Evolutionary conservation across 1,140 invertebrate genomes (phyloP).

Genomic region (Eciton burchellii): DNA sequence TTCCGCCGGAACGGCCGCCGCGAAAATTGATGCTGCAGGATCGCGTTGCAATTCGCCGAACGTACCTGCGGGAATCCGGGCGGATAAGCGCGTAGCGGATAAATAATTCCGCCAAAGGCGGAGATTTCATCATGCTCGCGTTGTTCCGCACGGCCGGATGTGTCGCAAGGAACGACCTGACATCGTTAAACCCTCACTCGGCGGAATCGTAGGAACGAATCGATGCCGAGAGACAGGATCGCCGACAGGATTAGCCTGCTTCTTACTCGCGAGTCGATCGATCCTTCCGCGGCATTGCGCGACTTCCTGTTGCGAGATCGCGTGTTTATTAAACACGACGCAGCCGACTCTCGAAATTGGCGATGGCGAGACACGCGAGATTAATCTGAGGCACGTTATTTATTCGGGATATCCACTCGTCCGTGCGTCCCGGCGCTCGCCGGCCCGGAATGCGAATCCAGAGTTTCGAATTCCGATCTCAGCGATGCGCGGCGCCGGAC

Average conservation of each 20-base stretch:
- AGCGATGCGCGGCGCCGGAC: constrained; percentile 52
- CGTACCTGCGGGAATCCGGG: constrained; percentile 21
- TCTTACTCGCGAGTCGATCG: neutral
- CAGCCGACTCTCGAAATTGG: too few species aligned
- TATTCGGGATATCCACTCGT: too few species aligned
- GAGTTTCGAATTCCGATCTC: constrained; percentile 70
- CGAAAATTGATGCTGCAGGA: constrained; percentile 49
- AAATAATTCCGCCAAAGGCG: constrained; percentile 25
- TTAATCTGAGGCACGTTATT: too few species aligned
- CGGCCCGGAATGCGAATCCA: constrained; percentile 14
- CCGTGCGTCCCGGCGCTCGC: constrained; percentile 11
- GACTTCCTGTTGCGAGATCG: neutral
- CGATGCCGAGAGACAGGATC: constrained; percentile 12
- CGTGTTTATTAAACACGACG: too few species aligned
- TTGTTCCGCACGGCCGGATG: neutral
- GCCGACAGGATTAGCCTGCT: neutral
- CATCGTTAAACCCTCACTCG: constrained; percentile 43
- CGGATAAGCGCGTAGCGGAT: constrained; percentile 30
- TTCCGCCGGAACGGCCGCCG: constrained; percentile 16
- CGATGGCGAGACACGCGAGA: too few species aligned
- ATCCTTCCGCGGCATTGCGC: too few species aligned
- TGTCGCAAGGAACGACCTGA: constrained; percentile 2
- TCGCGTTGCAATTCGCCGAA: constrained; percentile 29
- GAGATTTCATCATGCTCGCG: constrained; percentile 26
- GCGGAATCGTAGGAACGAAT: constrained; percentile 21